Base-by-base conservation (phyloP, 2,113 vertebrate species). In the Lota lota region DNA sequence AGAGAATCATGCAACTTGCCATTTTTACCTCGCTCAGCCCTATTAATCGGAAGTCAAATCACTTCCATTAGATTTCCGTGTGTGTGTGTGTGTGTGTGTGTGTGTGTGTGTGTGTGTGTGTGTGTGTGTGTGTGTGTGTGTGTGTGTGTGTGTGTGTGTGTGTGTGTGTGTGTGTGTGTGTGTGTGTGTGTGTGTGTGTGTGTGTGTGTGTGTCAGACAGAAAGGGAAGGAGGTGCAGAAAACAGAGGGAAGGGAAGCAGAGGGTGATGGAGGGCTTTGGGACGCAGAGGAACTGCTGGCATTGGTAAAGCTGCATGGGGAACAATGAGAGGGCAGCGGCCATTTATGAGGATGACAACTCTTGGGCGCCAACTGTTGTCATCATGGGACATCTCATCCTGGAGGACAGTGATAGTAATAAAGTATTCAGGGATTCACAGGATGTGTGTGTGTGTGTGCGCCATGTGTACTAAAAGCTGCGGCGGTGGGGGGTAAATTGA, bases 11-110 rank as follows among this genome's bases (percentile, higher is more conserved):
- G 70, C 80, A 79, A 40, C 78, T 75, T 61, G 22, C 79, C 51
- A 62, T 83, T 86, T 86, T 81, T 78, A 79, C 79, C 83, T 72
- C 47, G 76, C 40, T 79, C 79, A 76, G 86, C 75, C 82, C 83
- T 82, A 88, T 88, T 91, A 87, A 92, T 90, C 89, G 79, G 79
- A 77, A 90, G 89, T 85, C 87, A 86, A 85, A 90, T 90, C 87
- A 78, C 87, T 85, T 87, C 85, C 81, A 88, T 90, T 90, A 85
- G 87, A 89, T 88, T 88, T 84, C 79, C 58, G 73, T 53, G 51
- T 12, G 51, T 53, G 51, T 53, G 51, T 53, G 51, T 53, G 50
- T 12, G 50, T 53, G 50, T 53, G 50, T 53, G 51, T 12, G 51
- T 53, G 51, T 53, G 51, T 53, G 51, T 53, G 50, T 12, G 50